Evolutionary conservation across 2,888 invertebrate genomes (phyloP).

Genomic region (Agriotes lineatus): DNA sequence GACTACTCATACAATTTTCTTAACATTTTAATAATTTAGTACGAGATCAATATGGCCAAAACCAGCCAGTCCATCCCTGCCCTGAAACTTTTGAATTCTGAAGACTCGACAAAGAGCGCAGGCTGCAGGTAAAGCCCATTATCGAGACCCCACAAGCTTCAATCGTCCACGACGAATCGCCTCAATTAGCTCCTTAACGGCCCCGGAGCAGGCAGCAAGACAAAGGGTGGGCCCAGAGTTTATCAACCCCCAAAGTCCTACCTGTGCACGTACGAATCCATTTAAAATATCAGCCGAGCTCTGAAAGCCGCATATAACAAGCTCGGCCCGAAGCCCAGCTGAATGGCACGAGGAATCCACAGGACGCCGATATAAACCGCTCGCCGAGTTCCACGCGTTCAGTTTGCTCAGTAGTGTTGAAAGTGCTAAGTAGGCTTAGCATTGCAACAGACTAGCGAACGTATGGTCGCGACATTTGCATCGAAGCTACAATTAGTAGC

Average conservation of each 20-base stretch:
- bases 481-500: background rate
- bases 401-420: constrained; percentile 45
- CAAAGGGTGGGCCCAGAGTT: too few relatives aligned
- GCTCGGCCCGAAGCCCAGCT: constrained; percentile 3
- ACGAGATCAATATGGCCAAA: too few relatives aligned
- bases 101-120: background rate
- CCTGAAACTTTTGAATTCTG: background rate
- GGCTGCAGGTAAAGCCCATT: background rate
- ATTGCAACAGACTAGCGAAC: constrained; percentile 44
- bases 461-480: background rate
- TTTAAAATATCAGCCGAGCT: background rate
- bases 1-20: too few relatives aligned
- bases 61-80: too few relatives aligned
- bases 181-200: too few relatives aligned
- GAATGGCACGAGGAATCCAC: constrained; percentile 6
- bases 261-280: background rate
- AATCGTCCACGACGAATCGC: background rate
- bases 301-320: background rate
- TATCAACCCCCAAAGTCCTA: background rate
- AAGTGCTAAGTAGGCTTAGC: constrained; percentile 38
- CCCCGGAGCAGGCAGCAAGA: too few relatives aligned
- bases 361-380: constrained; percentile 22
- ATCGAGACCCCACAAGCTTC: background rate
- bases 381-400: constrained; percentile 34
- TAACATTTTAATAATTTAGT: too few relatives aligned